These are phyloP conservation scores for Actenoides lindsayi DNA, from an alignment of 2,113 vertebrate genomes.

Conservation along the genomic window DNA sequence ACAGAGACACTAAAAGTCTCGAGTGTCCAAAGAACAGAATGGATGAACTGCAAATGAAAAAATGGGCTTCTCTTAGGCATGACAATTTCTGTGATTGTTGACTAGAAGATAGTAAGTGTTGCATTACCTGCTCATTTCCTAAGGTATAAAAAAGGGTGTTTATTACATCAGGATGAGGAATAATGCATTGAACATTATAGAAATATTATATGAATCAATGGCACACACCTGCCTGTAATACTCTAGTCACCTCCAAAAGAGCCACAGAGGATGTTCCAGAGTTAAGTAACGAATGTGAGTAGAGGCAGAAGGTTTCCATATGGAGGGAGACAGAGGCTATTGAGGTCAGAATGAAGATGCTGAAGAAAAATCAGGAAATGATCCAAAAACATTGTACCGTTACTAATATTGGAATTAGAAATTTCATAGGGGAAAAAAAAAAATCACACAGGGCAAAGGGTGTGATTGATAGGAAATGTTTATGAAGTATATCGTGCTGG, in stretches of 20 bases:
- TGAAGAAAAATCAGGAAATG: background rate
- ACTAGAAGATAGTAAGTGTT: background rate
- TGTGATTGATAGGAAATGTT: background rate
- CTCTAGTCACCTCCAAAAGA: background rate
- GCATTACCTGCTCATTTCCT: background rate
- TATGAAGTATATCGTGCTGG: background rate
- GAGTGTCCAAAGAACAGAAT: background rate
- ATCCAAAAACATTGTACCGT: background rate
- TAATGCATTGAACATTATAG: background rate
- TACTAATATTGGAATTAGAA: background rate
- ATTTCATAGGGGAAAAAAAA: background rate
- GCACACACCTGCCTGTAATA: background rate
- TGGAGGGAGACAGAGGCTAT: background rate
- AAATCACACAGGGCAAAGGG: background rate
- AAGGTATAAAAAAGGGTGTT: background rate
- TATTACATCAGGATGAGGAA: background rate
- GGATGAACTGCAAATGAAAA: background rate
- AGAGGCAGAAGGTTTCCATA: background rate
- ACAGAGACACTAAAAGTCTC: background rate
- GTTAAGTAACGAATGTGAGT: background rate
- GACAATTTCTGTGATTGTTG: background rate
- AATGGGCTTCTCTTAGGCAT: background rate
- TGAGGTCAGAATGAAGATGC: background rate
- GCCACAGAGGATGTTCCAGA: background rate
- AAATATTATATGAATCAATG: background rate